Conservation (phyloP, 2,113 vertebrate genomes). For the Pluvianellus socialis region DNA sequence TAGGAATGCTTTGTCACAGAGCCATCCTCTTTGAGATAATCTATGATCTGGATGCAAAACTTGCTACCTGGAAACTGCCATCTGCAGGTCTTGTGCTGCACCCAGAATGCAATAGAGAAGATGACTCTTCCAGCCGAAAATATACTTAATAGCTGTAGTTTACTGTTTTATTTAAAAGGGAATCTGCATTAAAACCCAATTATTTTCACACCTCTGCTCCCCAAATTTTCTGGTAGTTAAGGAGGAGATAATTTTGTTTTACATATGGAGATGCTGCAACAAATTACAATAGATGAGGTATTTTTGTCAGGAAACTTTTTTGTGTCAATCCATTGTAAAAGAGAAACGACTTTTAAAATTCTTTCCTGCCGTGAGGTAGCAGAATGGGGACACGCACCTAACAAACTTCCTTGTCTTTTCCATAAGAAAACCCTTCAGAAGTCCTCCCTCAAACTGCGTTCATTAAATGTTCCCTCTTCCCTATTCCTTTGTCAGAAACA, state of each 20-base stretch:
- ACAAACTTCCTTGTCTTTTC: background rate
- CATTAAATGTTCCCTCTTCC: background rate
- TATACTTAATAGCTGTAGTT: background rate
- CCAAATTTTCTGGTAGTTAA: background rate
- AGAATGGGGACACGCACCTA: background rate
- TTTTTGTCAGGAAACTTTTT: background rate
- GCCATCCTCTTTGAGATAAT: background rate
- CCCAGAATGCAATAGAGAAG: background rate
- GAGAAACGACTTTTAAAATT: background rate
- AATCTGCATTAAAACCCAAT: background rate
- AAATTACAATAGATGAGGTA: background rate
- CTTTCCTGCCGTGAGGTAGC: background rate
- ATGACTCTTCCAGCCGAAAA: background rate
- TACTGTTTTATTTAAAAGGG: background rate
- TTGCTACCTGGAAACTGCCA: background rate
- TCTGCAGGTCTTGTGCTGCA: background rate
- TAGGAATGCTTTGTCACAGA: background rate
- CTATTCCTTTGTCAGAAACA: background rate
- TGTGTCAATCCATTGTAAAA: background rate
- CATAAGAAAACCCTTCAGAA: background rate
- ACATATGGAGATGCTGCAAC: background rate
- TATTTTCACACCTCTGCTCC: background rate
- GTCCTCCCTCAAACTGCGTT: background rate
- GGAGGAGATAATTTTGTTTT: background rate
- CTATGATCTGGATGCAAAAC: background rate